Base-by-base conservation (phyloP, 2,797 vertebrate genomes). In the Lemur catta region DNA sequence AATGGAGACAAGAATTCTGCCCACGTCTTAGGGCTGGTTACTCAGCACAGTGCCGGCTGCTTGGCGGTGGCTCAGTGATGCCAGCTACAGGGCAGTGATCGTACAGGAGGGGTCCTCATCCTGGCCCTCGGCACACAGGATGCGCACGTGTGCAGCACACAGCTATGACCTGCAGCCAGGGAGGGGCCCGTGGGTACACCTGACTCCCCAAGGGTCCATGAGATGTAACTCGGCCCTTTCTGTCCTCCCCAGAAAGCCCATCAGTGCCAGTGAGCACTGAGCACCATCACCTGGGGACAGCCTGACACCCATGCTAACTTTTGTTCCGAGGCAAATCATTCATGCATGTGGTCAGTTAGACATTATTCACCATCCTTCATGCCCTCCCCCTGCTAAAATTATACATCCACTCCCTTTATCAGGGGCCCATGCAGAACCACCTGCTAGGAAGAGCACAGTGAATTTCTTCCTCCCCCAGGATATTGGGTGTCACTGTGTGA, bases 261-360 rank as follows among this genome's bases (percentile, higher is more conserved):
- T 4, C 11, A 30, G 38, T 26, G n/a, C 46, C 17, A 8, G n/a
- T 18, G 59, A 50, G 11, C 0, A 7, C 76, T 33, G 33, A 28
- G 7, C 38, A 1, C 0, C 9, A 15, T 50, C n/a, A 0, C 18
- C 20, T 0, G 76, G 22, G 3, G 12, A 33, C 3, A 57, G n/a
- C 2, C 50, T 33, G 13, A 30, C 13, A 20, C 8, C 38, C 9
- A 24, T 18, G 10, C 46, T 28, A 8, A 43, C 38, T 28, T 46
- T 9, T 26, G 57, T 86, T 52, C 24, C 41, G 74, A 76, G 59
- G 20, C 43, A 43, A 52, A 52, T 69, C 75, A 11, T 38, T 48
- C 20, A 55, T 12, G 20, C 12, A 1, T 11, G 38, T 9, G 38
- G 24, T 48, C 17, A 38, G 20, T 1, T 8, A 22, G 28, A 28